Evolutionary conservation across 2,113 vertebrate genomes (phyloP), one percentile per base, ranked within the genome.

Genomic region (Narcine bancroftii): DNA sequence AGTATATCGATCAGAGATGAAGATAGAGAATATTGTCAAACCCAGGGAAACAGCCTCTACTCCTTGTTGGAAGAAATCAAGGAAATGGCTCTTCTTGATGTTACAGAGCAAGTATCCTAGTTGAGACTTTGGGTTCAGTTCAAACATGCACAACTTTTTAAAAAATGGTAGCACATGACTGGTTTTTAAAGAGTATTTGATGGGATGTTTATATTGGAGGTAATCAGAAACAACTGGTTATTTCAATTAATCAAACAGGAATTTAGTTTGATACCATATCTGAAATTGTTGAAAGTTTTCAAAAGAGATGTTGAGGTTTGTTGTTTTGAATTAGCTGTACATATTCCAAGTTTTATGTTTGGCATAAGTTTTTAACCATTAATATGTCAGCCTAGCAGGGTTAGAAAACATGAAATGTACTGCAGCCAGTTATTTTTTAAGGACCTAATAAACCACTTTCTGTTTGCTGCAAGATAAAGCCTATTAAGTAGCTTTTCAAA

Each of bases 11-110:
- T 96, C n/a, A 96, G 95, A 93, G 95, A 94, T 92, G 97, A 97
- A 36, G 96, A 96, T 50, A 93, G 36, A 45, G 94, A 98, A 93
- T 99, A 97, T 93, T 93, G 96, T 85, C 99, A 99, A 94, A 99
- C 96, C 60, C 96, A 95, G 93, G 95, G 94, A 0, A 94, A 94
- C 0, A 99, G 97, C 81, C 95, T 99, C 0, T 99, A 99, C 94
- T 95, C 95, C 0, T 92, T 99, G 29, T 95, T 99, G 93, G 97
- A 99, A 94, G 97, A 99, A 94, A 96, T 99, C n/a, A 94, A 95
- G 65, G 98, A 99, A 92, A 94, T 98, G 79, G 97, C 98, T 0
- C 95, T 99, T 19, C 91, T 96, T 3, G 97, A 97, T 36, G 94
- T 96, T 79, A 36, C 26, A 60, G 26, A 42, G 42, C 79, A n/a